Conservation (phyloP, 2,113 vertebrate species). For the Caranx ignobilis region DNA sequence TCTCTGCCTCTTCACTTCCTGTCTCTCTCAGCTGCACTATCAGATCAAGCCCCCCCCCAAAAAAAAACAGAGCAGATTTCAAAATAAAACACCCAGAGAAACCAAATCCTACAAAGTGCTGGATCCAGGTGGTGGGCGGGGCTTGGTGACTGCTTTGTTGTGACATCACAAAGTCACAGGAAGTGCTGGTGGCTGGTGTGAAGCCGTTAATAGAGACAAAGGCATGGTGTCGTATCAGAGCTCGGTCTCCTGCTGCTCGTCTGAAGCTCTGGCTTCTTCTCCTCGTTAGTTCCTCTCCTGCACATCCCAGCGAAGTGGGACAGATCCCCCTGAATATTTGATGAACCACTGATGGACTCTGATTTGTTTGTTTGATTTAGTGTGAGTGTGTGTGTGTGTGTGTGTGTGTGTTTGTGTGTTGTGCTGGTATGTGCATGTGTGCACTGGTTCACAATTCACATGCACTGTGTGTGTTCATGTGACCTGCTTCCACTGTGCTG, state of each 20-base stretch:
- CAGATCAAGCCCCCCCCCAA: too few relatives aligned
- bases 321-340: conserved; percentile 55
- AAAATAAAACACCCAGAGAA: too few relatives aligned
- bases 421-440: background rate
- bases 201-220: too few relatives aligned
- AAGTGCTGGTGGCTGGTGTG: too few relatives aligned
- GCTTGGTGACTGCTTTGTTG: too few relatives aligned
- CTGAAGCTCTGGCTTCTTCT: conserved; percentile 1
- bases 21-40: too few relatives aligned
- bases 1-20: too few relatives aligned
- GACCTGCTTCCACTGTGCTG: conserved; percentile 26
- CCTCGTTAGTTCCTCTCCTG: background rate
- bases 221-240: too few relatives aligned
- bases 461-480: background rate
- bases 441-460: background rate
- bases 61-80: too few relatives aligned
- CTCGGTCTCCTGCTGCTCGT: background rate
- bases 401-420: background rate
- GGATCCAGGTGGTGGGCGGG: too few relatives aligned
- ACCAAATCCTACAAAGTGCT: too few relatives aligned
- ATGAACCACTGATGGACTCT: conserved; percentile 40
- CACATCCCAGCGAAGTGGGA: conserved; percentile 33
- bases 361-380: conserved; percentile 19
- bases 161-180: too few relatives aligned
- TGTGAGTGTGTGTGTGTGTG: conserved; percentile 1